Evolutionary conservation across 2,888 invertebrate genomes (phyloP).

Genomic region (Coronaproctus castanopsis): DNA sequence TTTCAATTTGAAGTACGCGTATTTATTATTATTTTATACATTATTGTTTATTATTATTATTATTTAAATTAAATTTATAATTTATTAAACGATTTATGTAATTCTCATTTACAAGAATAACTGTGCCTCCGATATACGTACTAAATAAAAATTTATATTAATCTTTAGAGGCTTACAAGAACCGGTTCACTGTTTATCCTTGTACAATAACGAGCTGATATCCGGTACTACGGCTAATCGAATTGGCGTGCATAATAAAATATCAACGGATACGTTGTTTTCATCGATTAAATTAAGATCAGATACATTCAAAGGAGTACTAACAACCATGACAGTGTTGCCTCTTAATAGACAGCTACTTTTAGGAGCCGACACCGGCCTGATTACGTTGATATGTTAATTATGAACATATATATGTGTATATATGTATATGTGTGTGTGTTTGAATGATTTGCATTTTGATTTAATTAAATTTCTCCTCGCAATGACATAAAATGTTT

Average conservation of each 20-base stretch:
- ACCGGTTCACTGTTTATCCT: slow-evolving; percentile 71
- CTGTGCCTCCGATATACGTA: too few relatives aligned
- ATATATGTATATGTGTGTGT: too few relatives aligned
- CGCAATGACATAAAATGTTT: too few relatives aligned
- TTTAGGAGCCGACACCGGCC: slow-evolving; percentile 81
- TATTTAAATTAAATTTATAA: too few relatives aligned
- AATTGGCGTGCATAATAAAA: slow-evolving; percentile 61
- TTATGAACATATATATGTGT: too few relatives aligned
- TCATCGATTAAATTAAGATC: slow-evolving; percentile 67
- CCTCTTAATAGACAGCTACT: slow-evolving; percentile 76
- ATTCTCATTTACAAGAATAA: too few relatives aligned
- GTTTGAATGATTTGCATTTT: too few relatives aligned
- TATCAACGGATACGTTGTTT: slow-evolving; percentile 50
- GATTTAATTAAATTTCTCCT: too few relatives aligned
- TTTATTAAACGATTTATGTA: too few relatives aligned
- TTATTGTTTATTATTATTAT: too few relatives aligned
- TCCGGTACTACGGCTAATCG: slow-evolving; percentile 85
- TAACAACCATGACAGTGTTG: slow-evolving; percentile 74
- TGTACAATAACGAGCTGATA: slow-evolving; percentile 60
- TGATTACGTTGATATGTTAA: slow-evolving; percentile 57
- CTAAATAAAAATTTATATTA: too few relatives aligned
- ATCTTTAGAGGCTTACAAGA: slow-evolving; percentile 61
- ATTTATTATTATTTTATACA: too few relatives aligned
- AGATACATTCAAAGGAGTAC: slow-evolving; percentile 74
- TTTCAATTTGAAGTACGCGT: slow-evolving; percentile 57